These are phyloP conservation scores for Lagopus leucura DNA, from an alignment of 2,113 vertebrate genomes.

Conservation along the genomic window DNA sequence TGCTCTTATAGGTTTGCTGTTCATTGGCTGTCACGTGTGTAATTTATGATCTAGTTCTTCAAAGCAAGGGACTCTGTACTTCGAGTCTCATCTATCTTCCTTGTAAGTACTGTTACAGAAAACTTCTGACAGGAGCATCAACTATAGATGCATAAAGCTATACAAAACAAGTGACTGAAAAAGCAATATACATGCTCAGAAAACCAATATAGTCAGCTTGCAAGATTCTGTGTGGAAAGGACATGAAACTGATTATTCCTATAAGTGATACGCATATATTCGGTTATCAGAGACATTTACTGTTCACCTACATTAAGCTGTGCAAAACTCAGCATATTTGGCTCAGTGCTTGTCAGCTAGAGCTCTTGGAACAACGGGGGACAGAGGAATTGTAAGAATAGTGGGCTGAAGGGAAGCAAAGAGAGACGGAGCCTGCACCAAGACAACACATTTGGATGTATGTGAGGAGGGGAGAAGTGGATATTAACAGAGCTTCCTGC, in stretches of 20 bases:
- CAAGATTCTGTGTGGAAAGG: not conserved
- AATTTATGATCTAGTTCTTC: conserved; percentile 39
- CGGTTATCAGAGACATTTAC: not conserved
- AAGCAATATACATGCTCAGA: not conserved
- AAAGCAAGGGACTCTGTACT: not conserved
- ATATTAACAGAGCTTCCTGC: conserved; percentile 16
- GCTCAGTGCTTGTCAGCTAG: not conserved
- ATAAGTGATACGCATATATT: not conserved
- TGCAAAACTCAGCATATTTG: not conserved
- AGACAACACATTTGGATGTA: not conserved
- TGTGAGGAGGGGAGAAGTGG: conserved; percentile 11
- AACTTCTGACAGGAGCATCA: not conserved
- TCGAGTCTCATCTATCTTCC: not conserved
- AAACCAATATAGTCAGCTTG: not conserved
- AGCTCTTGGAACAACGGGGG: not conserved
- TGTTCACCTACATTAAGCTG: not conserved
- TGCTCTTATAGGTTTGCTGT: not conserved
- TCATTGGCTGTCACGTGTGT: conserved; percentile 7
- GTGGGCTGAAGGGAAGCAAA: not conserved
- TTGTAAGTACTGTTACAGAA: not conserved
- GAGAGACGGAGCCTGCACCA: not conserved
- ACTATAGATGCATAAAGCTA: not conserved
- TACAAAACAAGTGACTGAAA: not conserved
- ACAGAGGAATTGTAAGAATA: not conserved
- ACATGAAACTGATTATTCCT: not conserved